Evolutionary conservation across 1,140 invertebrate species (phyloP).

Genomic region (Zaprionus taronus): DNA sequence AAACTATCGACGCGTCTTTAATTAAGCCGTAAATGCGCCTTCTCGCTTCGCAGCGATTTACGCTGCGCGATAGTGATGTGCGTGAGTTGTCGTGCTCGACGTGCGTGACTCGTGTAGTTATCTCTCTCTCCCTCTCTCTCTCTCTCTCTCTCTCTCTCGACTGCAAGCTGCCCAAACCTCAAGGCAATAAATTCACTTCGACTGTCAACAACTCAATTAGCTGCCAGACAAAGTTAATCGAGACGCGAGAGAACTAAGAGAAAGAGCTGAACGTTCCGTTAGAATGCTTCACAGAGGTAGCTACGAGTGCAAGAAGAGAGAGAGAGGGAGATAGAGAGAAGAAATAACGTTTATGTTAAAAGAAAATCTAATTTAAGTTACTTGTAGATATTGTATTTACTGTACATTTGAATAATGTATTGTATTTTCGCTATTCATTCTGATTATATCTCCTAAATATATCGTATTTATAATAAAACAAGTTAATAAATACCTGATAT

Average conservation of each 20-base stretch:
- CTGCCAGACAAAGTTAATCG: not conserved
- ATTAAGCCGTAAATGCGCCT: constrained; percentile 52
- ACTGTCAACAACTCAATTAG: constrained; percentile 10
- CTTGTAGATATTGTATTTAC: not conserved
- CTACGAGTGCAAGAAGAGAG: not conserved
- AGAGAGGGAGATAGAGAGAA: not conserved
- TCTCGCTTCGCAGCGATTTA: constrained; percentile 3
- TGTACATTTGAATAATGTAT: too few species aligned
- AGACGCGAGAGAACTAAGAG: not conserved
- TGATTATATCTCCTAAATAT: not conserved
- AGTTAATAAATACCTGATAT: not conserved
- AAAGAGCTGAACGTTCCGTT: not conserved
- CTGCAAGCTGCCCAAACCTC: not conserved
- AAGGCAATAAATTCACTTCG: constrained; percentile 7
- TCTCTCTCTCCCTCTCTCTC: not conserved
- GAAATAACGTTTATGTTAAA: not conserved
- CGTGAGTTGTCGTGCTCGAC: constrained; percentile 1
- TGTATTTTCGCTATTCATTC: too few species aligned
- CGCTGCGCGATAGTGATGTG: constrained; percentile 7
- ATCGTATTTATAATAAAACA: not conserved
- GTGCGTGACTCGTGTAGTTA: constrained; percentile 6
- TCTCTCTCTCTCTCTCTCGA: not conserved
- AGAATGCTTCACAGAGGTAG: not conserved
- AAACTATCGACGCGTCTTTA: constrained; percentile 56
- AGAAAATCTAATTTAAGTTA: not conserved